Percentiles rank a stretch among this genome's conserved stretches.
These are phyloP conservation scores for Carollia perspicillata DNA, from an alignment of 2,113 vertebrate genomes.

Conservation along the genomic window DNA sequence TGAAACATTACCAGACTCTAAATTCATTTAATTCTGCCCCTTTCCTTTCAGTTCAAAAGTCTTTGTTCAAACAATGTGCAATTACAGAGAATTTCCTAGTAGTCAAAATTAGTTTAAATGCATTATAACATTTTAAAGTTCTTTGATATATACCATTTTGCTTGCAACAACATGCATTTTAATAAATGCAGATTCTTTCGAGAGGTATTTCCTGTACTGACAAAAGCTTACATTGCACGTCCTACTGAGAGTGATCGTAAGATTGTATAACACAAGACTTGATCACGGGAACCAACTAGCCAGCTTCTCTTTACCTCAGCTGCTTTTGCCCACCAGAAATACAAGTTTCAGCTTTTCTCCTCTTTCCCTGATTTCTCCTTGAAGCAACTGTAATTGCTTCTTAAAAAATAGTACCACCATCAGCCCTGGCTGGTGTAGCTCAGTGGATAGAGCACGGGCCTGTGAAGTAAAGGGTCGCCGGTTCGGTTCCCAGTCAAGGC, in stretches of 20 bases:
- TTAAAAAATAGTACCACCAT: background rate
- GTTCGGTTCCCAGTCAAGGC: too few species aligned
- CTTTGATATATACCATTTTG: background rate
- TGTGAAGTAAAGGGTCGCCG: too few species aligned
- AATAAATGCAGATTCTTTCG: background rate
- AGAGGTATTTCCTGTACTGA: background rate
- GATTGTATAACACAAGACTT: background rate
- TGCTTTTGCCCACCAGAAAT: constrained; percentile 14
- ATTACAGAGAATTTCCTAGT: background rate
- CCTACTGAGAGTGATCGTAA: background rate
- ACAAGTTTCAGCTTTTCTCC: background rate
- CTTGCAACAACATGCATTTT: background rate
- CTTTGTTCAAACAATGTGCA: constrained; percentile 20
- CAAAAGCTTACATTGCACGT: background rate
- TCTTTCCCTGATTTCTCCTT: background rate
- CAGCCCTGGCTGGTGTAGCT: too few species aligned
- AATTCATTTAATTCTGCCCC: constrained; percentile 12
- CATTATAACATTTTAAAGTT: background rate
- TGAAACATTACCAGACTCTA: background rate
- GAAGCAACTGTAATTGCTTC: background rate
- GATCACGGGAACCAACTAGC: background rate
- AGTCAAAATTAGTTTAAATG: constrained; percentile 15
- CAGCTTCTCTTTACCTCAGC: background rate
- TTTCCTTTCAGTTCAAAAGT: background rate
- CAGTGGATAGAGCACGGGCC: too few species aligned